Conservation (phyloP, 2,888 invertebrate species). For the Maniola hyperantus region DNA sequence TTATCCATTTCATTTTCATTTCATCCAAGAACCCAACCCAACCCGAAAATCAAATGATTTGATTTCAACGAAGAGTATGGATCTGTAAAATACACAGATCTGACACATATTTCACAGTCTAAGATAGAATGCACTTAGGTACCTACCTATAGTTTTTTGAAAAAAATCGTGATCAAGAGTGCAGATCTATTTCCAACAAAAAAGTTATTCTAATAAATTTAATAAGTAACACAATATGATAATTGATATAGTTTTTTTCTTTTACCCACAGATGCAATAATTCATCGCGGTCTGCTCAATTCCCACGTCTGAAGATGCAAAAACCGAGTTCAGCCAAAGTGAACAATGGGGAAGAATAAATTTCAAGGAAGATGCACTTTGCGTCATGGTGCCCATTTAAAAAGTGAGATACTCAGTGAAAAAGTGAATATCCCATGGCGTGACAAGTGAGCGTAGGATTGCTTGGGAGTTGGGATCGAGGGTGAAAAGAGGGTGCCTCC, state of each 20-base stretch:
- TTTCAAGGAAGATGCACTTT: conserved; percentile 45
- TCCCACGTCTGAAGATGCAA: conserved; percentile 67
- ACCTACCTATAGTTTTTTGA: too few relatives aligned
- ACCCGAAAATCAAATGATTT: too few relatives aligned
- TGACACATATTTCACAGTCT: too few relatives aligned
- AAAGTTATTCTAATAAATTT: not conserved
- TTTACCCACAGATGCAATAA: conserved; percentile 13
- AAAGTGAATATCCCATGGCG: conserved; percentile 52
- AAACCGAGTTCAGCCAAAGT: conserved; percentile 35
- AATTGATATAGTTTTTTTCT: conserved; percentile 1
- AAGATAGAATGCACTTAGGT: too few relatives aligned
- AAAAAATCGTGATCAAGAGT: too few relatives aligned
- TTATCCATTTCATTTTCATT: too few relatives aligned
- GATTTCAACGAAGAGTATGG: too few relatives aligned
- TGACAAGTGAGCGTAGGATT: conserved; percentile 68
- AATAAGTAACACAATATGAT: too few relatives aligned
- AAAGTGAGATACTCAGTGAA: conserved; percentile 49
- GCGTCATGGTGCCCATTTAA: conserved; percentile 57
- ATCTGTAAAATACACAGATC: too few relatives aligned
- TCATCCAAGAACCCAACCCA: too few relatives aligned
- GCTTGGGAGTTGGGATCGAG: conserved; percentile 52
- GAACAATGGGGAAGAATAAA: conserved; percentile 34
- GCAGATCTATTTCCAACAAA: not conserved
- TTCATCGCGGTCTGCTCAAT: conserved; percentile 34
- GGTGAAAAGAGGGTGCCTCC: conserved; percentile 32